phyloP scores from a whole-genome alignment of 23 tunicate genomes.

The Ciona savignyi region DNA sequence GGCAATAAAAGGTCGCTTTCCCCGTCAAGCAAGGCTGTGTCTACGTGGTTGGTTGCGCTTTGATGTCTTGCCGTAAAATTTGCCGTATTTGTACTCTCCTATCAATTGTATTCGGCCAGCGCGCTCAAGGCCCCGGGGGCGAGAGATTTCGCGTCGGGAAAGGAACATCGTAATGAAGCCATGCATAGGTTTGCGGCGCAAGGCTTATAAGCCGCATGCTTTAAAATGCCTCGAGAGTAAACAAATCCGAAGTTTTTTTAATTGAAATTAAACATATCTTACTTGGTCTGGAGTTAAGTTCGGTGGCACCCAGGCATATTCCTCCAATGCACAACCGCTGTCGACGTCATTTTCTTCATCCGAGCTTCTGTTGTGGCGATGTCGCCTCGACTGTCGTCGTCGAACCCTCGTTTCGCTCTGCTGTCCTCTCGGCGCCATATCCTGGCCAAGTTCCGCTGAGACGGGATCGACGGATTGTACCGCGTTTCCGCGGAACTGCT shows the following conservation, averaged over 20 bases:
- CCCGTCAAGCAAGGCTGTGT: neutral
- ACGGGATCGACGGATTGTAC: neutral
- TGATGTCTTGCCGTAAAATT: neutral
- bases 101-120: neutral
- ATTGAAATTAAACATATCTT: neutral
- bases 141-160: neutral
- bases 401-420: neutral
- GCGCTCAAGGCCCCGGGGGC: neutral
- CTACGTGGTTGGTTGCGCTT: neutral
- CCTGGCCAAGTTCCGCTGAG: neutral
- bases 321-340: conserved; percentile 86
- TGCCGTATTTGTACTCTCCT: neutral
- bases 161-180: neutral
- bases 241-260: neutral
- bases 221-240: no score
- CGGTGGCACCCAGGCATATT: conserved; percentile 98
- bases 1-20: neutral
- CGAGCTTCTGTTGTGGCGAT: conserved; percentile 17
- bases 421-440: neutral
- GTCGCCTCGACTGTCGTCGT: no score
- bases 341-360: conserved; percentile 57
- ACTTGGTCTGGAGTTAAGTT: conserved; percentile 87
- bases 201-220: neutral
- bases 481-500: neutral
- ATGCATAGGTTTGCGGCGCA: neutral